Evolutionary conservation across 2,888 invertebrate species (phyloP), one percentile per base, ranked within the genome.

Genomic region (Tethea ocularis): DNA sequence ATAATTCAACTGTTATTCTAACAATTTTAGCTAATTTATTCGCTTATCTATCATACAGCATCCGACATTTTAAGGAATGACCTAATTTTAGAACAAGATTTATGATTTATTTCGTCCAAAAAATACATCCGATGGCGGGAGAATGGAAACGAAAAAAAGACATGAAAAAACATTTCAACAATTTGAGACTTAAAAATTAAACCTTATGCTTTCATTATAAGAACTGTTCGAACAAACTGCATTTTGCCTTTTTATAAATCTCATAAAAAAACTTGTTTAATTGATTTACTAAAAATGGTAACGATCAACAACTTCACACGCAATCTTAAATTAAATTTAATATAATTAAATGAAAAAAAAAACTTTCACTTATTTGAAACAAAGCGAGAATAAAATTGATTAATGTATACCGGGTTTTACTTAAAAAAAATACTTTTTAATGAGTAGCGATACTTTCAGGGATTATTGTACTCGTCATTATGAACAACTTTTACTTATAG

Each of bases 41-140:
- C 67, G 67, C 56, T 59, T 67, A 38, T 38, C 15, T 7, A 10
- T 66, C 57, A 67, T 58, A 59, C 59, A 69, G 64, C 64, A 61
- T 69, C 57, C 58, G 59, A 66, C 59, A 61, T 52, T 59, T 52
- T 57, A 62, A 69, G 67, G 66, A 68, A 72, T 70, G 66, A 62
- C 65, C 66, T 69, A 68, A 63, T 54, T 54, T 52, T 52, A 59
- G 51, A 52, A 56, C 56, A 56, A 23, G 13, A n/a, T 20, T 17
- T 46, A 46, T n/a, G 20, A 20, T 10, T 46, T 10, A 1, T 20
- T 46, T 46, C n/a, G n/a, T 20, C 2, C 46, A 0, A 20, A 46
- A 46, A 46, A 20, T 46, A 46, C 46, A 20, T 46, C 20, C 20
- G 15, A 20, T 17, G 46, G 17, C 46, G 46, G 20, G 3, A 33